Evolutionary conservation across 2,113 vertebrate genomes (phyloP).

Genomic region (Symphodus melops): DNA sequence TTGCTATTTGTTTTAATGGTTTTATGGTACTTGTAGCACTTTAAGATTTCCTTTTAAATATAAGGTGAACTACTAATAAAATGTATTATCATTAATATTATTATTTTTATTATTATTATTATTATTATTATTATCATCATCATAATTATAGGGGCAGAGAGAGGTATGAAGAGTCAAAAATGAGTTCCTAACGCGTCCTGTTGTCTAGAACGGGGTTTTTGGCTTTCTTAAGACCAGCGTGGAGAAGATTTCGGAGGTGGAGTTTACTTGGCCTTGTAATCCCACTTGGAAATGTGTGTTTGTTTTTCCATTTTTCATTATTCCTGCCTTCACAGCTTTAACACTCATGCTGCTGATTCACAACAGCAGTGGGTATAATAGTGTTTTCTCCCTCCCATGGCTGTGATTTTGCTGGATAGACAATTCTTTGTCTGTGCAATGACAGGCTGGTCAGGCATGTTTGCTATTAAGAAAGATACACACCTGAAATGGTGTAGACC

Average conservation of each 20-base stretch:
- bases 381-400: neutral
- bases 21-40: too few relatives aligned
- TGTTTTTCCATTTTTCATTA: slow-evolving; percentile 53
- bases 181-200: neutral
- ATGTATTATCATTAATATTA: too few relatives aligned
- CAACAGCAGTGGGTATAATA: neutral
- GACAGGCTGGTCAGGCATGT: neutral
- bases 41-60: too few relatives aligned
- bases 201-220: slow-evolving; percentile 54
- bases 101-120: too few relatives aligned
- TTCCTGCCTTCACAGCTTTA: slow-evolving; percentile 11
- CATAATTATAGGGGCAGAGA: neutral
- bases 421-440: neutral
- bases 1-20: too few relatives aligned
- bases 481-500: neutral
- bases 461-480: neutral
- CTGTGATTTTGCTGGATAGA: neutral
- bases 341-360: neutral
- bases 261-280: slow-evolving; percentile 63
- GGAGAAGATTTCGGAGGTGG: slow-evolving; percentile 62
- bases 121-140: too few relatives aligned
- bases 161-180: neutral
- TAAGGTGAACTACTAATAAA: too few relatives aligned
- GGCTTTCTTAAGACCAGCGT: slow-evolving; percentile 54
- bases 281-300: slow-evolving; percentile 32